Evolutionary conservation across 2,888 invertebrate species (phyloP).

Genomic region (Lissonota sp.): DNA sequence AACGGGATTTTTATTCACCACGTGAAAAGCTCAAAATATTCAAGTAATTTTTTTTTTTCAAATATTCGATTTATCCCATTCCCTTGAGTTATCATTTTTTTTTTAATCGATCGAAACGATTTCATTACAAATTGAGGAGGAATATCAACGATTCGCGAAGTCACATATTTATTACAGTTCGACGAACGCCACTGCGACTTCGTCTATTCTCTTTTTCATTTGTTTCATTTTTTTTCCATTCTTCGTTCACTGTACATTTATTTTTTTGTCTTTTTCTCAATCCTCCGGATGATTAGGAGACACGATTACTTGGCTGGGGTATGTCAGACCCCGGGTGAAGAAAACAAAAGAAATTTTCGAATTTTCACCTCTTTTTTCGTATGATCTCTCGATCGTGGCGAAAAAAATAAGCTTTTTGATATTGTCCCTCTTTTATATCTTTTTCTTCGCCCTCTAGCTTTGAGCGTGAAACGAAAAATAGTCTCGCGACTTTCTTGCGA

Average conservation of each 20-base stretch:
- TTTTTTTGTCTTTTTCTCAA: conserved; percentile 32
- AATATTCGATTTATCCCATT: not conserved
- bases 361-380: no score
- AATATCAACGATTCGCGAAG: conserved; percentile 26
- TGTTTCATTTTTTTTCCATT: conserved; percentile 45
- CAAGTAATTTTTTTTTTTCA: conserved; percentile 1
- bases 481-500: no score
- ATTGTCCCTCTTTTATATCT: no score
- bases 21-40: not conserved
- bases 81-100: not conserved
- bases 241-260: conserved; percentile 62
- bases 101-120: not conserved
- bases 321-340: conserved; percentile 12
- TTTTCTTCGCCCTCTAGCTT: no score
- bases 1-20: not conserved
- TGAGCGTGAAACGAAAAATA: no score
- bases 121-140: conserved; percentile 1
- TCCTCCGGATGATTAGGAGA: not conserved
- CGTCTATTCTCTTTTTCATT: conserved; percentile 31
- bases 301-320: not conserved
- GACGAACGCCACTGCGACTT: not conserved
- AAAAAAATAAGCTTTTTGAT: no score
- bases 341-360: not conserved
- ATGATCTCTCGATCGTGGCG: no score
- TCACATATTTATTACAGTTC: conserved; percentile 17